Evolutionary conservation across 1,140 invertebrate genomes (phyloP), one percentile per base, ranked within the genome.

Genomic region (Hyphantria cunea): DNA sequence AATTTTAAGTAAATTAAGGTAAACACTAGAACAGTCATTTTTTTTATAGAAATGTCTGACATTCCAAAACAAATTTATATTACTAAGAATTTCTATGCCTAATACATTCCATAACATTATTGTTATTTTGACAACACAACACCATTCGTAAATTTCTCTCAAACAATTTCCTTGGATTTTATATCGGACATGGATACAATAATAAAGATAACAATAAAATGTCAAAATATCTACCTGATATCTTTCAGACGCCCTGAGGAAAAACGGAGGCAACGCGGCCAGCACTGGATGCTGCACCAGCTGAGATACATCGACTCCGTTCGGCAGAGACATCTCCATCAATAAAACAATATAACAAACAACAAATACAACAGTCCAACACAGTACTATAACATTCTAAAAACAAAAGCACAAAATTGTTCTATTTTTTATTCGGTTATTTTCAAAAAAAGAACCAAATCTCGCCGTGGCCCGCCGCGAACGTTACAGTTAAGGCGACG

Each of bases 231-330:
- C 70, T 68, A 91, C 90, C 90, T 98, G 97, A 90, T 98, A 99
- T 74, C 98, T 93, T 86, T 99, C 98, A 14, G 96, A 96, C 44
- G 97, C 94, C 68, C 97, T 92, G 66, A 98, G 91, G 83, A 97
- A 97, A 80, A 96, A 96, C 11, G 96, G 95, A 42, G 96, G 96
- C 64, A 95, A 85, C 0, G 94, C 94, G 32, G 94, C 94, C 76
- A 97, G 81, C 51, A 96, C 95, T n/a, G 96, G 95, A 90, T 96
- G 96, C 86, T 96, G 95, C 91, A 96, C 95, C 73, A 96, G 86
- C 76, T 96, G 94, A 44, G 95, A 95, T 85, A 96, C 95, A 84
- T 96, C 95, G 63, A 96, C 94, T 68, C 95, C 95, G 82, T 93
- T 95, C 68, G 95, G 94, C 54, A 96, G 87, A 80, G 95, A 96